Percentiles rank a stretch among this genome's conserved stretches.
Evolutionary conservation across 2,888 invertebrate species (phyloP).

Genomic region (Hanleya hanleyi): DNA sequence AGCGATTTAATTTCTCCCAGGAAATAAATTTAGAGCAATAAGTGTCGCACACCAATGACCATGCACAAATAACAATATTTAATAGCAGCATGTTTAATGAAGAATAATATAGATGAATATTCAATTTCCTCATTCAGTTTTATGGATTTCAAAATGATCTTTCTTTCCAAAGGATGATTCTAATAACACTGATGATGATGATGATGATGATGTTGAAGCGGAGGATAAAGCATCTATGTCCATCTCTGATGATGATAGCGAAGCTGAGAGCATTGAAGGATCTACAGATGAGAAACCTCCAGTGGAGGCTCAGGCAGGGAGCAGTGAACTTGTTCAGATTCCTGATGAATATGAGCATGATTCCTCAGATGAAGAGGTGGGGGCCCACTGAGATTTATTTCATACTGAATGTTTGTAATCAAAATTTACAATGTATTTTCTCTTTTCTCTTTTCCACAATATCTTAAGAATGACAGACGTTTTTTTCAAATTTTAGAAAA

Average conservation of each 20-base stretch:
- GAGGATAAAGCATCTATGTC: constrained; percentile 22
- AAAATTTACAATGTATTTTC: too few relatives aligned
- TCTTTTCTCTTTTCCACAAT: too few relatives aligned
- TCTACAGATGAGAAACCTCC: constrained; percentile 14
- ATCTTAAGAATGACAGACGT: too few relatives aligned
- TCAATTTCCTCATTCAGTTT: too few relatives aligned
- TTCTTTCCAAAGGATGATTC: background rate
- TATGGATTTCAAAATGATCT: background rate
- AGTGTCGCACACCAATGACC: too few relatives aligned
- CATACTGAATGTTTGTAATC: too few relatives aligned
- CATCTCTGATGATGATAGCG: constrained; percentile 17
- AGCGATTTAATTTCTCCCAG: background rate
- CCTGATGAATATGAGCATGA: constrained; percentile 86
- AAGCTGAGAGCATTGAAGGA: constrained; percentile 1
- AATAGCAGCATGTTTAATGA: background rate
- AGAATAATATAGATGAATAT: too few relatives aligned
- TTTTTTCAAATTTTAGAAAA: too few relatives aligned
- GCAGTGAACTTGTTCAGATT: too few relatives aligned
- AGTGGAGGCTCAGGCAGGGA: too few relatives aligned
- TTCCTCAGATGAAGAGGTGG: constrained; percentile 91
- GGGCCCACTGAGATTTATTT: background rate
- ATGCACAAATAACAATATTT: too few relatives aligned
- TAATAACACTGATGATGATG: constrained; percentile 21
- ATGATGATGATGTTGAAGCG: constrained; percentile 29
- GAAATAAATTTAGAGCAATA: too few relatives aligned